A percentile compares a stretch with the other conserved stretches of the same genome.
These are phyloP conservation scores for Tragelaphus buxtoni DNA, from an alignment of 2,113 vertebrate genomes.

Conservation along the genomic window DNA sequence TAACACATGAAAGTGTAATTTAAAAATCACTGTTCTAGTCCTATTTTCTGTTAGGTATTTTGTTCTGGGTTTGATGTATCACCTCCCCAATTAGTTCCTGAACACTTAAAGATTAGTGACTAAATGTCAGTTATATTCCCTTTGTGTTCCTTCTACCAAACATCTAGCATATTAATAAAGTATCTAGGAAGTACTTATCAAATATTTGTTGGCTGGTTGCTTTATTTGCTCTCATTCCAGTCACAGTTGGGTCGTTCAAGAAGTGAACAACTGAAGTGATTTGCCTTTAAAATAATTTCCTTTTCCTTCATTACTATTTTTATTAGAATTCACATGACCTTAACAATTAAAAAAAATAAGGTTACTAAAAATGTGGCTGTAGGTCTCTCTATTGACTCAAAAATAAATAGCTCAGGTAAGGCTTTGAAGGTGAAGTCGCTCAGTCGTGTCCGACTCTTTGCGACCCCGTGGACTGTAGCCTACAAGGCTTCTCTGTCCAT, in stretches of 20 bases:
- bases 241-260: background rate
- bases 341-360: background rate
- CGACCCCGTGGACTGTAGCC: too few species aligned
- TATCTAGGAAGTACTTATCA: background rate
- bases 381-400: background rate
- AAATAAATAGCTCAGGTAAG: background rate
- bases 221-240: background rate
- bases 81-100: background rate
- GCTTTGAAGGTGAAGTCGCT: background rate
- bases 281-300: constrained; percentile 18
- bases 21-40: background rate
- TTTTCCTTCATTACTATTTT: background rate
- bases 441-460: too few species aligned
- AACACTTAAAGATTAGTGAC: background rate
- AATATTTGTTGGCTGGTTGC: background rate
- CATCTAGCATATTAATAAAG: background rate
- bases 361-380: background rate
- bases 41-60: background rate
- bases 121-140: background rate
- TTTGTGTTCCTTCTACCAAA: background rate
- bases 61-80: background rate
- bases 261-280: background rate
- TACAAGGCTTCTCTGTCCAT: too few species aligned
- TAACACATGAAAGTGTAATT: background rate
- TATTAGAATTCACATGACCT: background rate